These are phyloP conservation scores for Fulmarus glacialis DNA, from an alignment of 2,113 vertebrate species.

Conservation along the genomic window DNA sequence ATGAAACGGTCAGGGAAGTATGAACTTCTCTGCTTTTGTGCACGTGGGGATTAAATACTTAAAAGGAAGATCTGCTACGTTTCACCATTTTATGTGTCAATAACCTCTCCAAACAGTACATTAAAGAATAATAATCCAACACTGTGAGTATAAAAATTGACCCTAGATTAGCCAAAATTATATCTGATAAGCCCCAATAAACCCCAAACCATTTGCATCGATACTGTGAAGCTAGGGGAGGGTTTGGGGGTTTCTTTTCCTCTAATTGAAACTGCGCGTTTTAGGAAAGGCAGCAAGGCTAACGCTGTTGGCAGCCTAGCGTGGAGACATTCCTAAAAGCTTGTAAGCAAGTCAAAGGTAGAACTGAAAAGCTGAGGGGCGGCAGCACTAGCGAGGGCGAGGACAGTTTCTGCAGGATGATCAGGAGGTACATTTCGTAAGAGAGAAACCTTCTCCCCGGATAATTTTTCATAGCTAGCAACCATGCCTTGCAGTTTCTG, in stretches of 20 bases:
- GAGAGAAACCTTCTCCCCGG: background rate
- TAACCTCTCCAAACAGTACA: background rate
- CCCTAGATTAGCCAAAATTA: background rate
- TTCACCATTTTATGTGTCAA: background rate
- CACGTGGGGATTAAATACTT: background rate
- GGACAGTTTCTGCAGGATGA: background rate
- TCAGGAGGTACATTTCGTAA: background rate
- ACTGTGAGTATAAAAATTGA: background rate
- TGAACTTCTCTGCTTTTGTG: background rate
- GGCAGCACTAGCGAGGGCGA: background rate
- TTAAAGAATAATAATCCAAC: background rate
- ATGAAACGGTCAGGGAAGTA: background rate
- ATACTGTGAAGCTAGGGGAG: background rate
- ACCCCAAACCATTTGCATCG: background rate
- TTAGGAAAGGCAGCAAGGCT: background rate
- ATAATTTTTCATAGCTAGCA: background rate
- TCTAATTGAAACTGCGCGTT: background rate
- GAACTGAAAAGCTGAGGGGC: background rate
- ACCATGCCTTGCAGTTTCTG: slow-evolving; percentile 30
- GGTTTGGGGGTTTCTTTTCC: background rate
- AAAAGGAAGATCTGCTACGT: background rate
- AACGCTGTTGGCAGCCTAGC: background rate
- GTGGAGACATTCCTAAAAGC: background rate
- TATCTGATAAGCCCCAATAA: background rate
- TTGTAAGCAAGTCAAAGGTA: background rate